These are phyloP conservation scores for Dendroctonus valens DNA, from an alignment of 1,140 invertebrate genomes.

Conservation along the genomic window DNA sequence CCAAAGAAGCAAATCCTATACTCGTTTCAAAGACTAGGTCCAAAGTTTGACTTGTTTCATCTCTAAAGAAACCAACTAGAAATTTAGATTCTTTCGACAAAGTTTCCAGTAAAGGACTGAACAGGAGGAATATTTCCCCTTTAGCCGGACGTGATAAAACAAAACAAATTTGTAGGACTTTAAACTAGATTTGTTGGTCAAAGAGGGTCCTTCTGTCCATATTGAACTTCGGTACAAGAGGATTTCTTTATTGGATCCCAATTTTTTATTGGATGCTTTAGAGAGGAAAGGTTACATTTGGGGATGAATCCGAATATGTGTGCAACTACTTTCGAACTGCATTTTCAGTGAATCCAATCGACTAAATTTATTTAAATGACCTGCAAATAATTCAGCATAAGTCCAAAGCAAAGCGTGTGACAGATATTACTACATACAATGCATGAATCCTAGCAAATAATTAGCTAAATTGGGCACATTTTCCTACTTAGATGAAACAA, in stretches of 20 bases:
- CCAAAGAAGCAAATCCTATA: too few species aligned
- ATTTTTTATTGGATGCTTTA: slow-evolving; percentile 26
- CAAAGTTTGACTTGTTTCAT: slow-evolving; percentile 3
- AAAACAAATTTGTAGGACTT: slow-evolving; percentile 43
- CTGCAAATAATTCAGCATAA: too few species aligned
- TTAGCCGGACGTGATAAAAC: slow-evolving; percentile 45
- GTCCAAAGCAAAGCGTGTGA: too few species aligned
- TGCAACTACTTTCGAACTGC: too few species aligned
- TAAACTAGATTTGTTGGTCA: slow-evolving; percentile 38
- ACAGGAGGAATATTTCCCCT: slow-evolving; percentile 36
- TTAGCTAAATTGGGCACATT: too few species aligned
- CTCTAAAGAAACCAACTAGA: slow-evolving; percentile 10
- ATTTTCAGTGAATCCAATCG: too few species aligned
- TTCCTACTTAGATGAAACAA: too few species aligned
- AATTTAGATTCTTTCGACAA: slow-evolving; percentile 37
- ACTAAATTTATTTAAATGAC: too few species aligned
- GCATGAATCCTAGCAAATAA: too few species aligned
- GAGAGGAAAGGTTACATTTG: too few species aligned
- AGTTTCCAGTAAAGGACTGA: slow-evolving; percentile 27
- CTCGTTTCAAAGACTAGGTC: neutral
- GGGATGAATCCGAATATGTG: too few species aligned
- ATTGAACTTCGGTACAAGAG: slow-evolving; percentile 27
- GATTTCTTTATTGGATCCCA: slow-evolving; percentile 27
- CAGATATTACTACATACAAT: too few species aligned
- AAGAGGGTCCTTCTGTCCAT: slow-evolving; percentile 35